Evolutionary conservation across 2,113 vertebrate genomes (phyloP).

Genomic region (Daubentonia madagascariensis): DNA sequence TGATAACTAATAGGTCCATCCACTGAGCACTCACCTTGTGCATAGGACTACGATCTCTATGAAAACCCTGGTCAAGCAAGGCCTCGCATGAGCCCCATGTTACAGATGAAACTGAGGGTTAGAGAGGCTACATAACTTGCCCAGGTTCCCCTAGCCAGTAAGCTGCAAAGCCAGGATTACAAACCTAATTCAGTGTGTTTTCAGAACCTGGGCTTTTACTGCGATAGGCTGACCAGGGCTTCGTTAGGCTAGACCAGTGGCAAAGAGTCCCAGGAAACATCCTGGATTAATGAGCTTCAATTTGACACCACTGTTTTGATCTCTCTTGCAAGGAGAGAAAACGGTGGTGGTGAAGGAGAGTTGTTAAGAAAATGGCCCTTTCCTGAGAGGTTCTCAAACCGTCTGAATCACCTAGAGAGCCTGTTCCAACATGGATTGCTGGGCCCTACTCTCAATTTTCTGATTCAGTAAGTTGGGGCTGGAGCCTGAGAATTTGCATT

Average conservation of each 20-base stretch:
- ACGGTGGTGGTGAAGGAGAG: not conserved
- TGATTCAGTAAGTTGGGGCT: not conserved
- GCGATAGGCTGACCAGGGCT: fast-evolving
- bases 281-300: not conserved
- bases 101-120: not conserved
- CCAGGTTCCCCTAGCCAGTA: not conserved
- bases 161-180: not conserved
- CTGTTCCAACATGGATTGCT: not conserved
- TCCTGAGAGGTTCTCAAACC: not conserved
- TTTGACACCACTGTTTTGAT: not conserved
- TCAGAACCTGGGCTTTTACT: not conserved
- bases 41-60: fast-evolving
- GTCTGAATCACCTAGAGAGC: not conserved
- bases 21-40: not conserved
- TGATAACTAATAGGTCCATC: not conserved
- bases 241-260: not conserved
- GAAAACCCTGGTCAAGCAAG: not conserved
- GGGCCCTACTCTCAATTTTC: not conserved
- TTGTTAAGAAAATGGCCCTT: not conserved
- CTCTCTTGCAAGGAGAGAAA: not conserved
- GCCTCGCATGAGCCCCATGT: not conserved
- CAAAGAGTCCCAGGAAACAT: not conserved
- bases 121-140: not conserved
- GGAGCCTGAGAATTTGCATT: not conserved
- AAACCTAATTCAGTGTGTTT: not conserved